phyloP scores from a whole-genome alignment of 1,140 invertebrate genomes.

The Laupala kohalensis region DNA sequence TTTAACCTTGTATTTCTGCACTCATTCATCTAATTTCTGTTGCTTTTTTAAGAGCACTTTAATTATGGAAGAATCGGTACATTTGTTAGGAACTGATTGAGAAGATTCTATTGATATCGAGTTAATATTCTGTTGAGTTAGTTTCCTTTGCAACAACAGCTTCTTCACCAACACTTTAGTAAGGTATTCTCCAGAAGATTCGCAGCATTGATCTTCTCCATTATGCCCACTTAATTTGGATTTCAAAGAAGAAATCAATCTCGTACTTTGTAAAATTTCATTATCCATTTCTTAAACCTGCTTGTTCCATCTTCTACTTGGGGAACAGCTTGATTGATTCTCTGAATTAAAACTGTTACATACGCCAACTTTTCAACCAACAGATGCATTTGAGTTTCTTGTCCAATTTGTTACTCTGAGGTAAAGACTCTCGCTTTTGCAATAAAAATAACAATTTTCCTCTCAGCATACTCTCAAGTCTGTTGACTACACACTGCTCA shows the following conservation, averaged over 20 bases:
- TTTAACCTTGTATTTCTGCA: constrained; percentile 52
- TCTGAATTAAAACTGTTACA: constrained; percentile 51
- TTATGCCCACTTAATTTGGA: constrained; percentile 43
- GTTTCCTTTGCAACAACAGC: constrained; percentile 22
- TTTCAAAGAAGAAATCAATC: constrained; percentile 53
- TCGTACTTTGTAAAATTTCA: constrained; percentile 52
- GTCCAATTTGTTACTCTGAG: constrained; percentile 47
- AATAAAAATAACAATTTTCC: constrained; percentile 50
- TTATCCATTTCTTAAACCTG: constrained; percentile 6
- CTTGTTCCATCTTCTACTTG: constrained; percentile 8
- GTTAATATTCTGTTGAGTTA: background rate
- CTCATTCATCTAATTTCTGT: constrained; percentile 40
- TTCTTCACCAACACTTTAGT: constrained; percentile 46
- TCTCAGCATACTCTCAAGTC: constrained; percentile 46
- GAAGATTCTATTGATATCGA: background rate
- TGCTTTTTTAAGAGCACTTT: constrained; percentile 44
- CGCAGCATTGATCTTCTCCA: constrained; percentile 1
- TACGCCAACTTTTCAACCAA: constrained; percentile 62
- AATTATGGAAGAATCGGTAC: constrained; percentile 19
- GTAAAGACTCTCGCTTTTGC: constrained; percentile 42
- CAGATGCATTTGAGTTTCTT: constrained; percentile 47
- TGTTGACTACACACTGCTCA: constrained; percentile 44
- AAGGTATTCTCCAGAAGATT: constrained; percentile 40
- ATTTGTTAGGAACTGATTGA: background rate
- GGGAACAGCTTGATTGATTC: constrained; percentile 27